Conservation (phyloP, 2,888 invertebrate species). For the Sicus ferrugineus region DNA sequence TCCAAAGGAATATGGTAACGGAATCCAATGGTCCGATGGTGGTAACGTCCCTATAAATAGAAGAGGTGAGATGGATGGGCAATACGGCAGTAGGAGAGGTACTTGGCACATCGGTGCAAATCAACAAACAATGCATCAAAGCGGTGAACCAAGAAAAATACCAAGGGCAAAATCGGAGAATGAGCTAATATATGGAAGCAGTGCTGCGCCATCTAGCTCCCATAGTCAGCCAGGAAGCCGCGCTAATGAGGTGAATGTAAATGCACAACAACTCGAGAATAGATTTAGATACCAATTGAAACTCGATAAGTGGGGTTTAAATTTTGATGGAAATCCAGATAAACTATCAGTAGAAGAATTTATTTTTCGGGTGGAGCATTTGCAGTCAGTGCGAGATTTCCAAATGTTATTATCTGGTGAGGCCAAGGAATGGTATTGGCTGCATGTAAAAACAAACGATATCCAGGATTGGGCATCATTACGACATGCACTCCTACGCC, state of each 20-base stretch:
- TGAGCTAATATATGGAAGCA: neutral
- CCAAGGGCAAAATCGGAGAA: neutral
- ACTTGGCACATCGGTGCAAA: neutral
- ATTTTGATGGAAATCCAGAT: neutral
- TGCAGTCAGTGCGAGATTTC: neutral
- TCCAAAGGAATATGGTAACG: neutral
- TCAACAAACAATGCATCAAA: neutral
- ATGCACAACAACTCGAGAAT: neutral
- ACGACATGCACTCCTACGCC: too few species aligned
- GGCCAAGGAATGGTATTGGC: conserved; percentile 6
- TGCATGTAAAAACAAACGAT: neutral
- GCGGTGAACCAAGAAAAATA: neutral
- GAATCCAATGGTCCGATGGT: neutral
- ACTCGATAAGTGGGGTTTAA: conserved; percentile 3
- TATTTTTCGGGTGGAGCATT: neutral
- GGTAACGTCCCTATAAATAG: neutral
- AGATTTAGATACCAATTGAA: neutral
- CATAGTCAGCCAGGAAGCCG: neutral
- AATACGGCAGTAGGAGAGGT: neutral
- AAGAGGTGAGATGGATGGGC: neutral
- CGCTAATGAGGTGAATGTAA: neutral
- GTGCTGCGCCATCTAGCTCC: neutral
- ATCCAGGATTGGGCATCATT: too few species aligned
- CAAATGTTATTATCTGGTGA: neutral
- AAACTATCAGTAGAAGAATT: neutral